Conservation (phyloP, 2,113 vertebrate genomes). For the Rhinopomastus cyanomelas region DNA sequence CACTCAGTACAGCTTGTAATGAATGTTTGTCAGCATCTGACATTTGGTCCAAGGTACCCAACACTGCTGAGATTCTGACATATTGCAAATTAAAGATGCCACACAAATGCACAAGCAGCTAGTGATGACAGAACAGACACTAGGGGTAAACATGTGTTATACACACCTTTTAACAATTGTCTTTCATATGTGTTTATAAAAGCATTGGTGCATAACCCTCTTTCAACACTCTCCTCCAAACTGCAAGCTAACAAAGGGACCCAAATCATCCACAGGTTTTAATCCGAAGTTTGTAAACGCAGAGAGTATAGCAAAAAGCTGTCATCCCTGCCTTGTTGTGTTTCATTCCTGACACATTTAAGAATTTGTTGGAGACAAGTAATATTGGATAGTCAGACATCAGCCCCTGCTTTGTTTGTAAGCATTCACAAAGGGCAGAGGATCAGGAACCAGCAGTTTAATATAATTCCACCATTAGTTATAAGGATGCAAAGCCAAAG, state of each 20-base stretch:
- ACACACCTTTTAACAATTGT: background rate
- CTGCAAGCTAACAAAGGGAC: background rate
- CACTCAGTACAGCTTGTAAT: background rate
- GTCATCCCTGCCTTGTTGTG: background rate
- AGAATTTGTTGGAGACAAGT: background rate
- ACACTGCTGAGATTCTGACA: background rate
- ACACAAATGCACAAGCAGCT: background rate
- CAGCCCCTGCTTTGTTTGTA: background rate
- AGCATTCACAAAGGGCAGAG: background rate
- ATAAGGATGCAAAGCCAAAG: background rate
- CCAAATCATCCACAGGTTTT: background rate
- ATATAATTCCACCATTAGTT: background rate
- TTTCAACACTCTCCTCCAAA: background rate
- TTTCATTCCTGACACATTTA: background rate
- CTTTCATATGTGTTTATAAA: background rate
- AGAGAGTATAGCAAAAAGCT: background rate
- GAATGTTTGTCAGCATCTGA: background rate
- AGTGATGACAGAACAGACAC: background rate
- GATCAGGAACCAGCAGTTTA: background rate
- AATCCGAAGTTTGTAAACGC: background rate
- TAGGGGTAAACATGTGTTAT: fast-evolving
- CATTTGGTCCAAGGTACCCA: background rate
- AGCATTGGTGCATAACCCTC: background rate
- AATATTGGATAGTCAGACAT: background rate
- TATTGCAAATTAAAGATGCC: background rate